These are phyloP conservation scores for Uloborus plumipes DNA, from an alignment of 2,888 invertebrate species.

Conservation along the genomic window DNA sequence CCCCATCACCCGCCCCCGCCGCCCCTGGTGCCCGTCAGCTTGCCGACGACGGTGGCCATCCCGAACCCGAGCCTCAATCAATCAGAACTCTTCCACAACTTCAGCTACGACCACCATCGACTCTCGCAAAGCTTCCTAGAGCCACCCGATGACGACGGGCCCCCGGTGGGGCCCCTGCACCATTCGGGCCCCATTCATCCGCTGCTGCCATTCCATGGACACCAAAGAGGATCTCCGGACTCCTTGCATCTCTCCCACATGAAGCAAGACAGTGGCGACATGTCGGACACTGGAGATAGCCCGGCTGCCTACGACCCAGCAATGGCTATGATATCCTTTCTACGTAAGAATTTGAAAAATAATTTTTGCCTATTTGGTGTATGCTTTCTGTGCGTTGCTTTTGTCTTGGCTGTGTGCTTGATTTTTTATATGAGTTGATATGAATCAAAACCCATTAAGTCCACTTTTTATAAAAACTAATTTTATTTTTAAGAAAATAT, in stretches of 20 bases:
- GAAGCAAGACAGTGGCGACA: conserved; percentile 78
- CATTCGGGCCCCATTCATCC: conserved; percentile 36
- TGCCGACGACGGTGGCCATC: conserved; percentile 96
- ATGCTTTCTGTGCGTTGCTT: neutral
- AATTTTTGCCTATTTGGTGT: neutral
- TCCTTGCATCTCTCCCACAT: conserved; percentile 63
- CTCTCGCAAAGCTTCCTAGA: conserved; percentile 38
- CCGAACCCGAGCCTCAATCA: conserved; percentile 96
- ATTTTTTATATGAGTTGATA: too few relatives aligned
- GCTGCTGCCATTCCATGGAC: conserved; percentile 49
- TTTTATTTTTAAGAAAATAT: too few relatives aligned
- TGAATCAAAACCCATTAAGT: too few relatives aligned
- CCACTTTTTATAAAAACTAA: too few relatives aligned
- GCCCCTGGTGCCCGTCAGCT: conserved; percentile 87
- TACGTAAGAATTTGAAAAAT: conserved; percentile 72
- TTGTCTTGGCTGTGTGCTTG: neutral
- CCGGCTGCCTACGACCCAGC: conserved; percentile 86
- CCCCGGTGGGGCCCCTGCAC: conserved; percentile 42
- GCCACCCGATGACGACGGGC: conserved; percentile 44
- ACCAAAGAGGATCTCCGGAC: conserved; percentile 65
- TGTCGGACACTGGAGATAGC: conserved; percentile 84
- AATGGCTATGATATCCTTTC: conserved; percentile 97
- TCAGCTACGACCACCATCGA: conserved; percentile 27
- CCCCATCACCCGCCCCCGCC: conserved; percentile 76
- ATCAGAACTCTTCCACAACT: conserved; percentile 90